Evolutionary conservation across 2,888 invertebrate species (phyloP), one percentile per base, ranked within the genome.

Genomic region (Drosophila suboccidentalis): DNA sequence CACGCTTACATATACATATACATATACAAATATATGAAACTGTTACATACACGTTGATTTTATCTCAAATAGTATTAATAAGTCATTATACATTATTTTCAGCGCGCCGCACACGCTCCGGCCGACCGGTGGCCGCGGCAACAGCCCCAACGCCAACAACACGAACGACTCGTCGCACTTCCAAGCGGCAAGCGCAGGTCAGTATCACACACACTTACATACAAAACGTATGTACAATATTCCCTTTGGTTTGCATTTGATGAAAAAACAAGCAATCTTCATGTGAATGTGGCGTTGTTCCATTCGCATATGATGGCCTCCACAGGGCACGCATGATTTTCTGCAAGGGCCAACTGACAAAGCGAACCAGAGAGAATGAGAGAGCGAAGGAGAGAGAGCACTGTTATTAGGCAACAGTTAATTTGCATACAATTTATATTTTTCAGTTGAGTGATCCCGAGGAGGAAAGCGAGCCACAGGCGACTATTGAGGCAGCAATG

Each of bases 71-170:
- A 36, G 47, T 41, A 17, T 10, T 46, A 36, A 65, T 38, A 34
- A 32, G 5, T 44, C 10, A 13, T 10, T 34, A 4, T n/a, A 36
- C 8, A 19, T 36, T 44, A n/a, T 44, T 90, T 84, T 6, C 69
- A 94, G 94, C 93, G 38, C 92, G 95, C 54, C 93, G 94, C 41
- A 95, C 95, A 17, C 93, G 95, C 53, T 95, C 95, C 1, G 94
- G 94, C 13, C 93, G 94, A 77, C 90, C 90, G 66, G 75, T 82
- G 10, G 73, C 78, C 26, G 82, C 93, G 3, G 91, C 93, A 5
- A 78, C 89, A 65, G 68, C 90, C 11, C 78, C 92, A 22, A 80
- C 91, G 19, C 36, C 88, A 59, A 79, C 83, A 5, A 79, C 83
- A 5, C 67, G 85, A 78, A 65, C 88, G 15, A 90, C 91, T 19